Conservation (phyloP, 2,113 vertebrate genomes). For the Amazona guildingii region DNA sequence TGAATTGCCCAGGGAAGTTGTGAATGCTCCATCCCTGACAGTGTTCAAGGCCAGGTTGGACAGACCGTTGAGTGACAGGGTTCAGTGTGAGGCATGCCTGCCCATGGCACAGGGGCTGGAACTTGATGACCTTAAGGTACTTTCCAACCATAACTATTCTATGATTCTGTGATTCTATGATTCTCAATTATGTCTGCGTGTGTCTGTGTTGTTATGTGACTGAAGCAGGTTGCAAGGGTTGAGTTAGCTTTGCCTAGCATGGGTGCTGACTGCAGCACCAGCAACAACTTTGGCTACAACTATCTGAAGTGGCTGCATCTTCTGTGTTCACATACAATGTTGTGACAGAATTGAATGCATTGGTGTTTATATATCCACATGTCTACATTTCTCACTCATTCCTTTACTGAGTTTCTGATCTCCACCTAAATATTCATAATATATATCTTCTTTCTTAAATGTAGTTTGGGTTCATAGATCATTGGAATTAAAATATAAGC, state of each 20-base stretch:
- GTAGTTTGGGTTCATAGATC: not conserved
- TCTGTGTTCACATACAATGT: not conserved
- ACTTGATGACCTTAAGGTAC: no score
- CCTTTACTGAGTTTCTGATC: not conserved
- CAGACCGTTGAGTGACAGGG: no score
- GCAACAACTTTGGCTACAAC: not conserved
- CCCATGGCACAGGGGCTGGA: no score
- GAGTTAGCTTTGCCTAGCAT: not conserved
- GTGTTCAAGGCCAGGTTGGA: no score
- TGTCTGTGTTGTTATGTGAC: not conserved
- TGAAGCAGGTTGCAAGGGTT: not conserved
- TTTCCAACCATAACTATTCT: no score
- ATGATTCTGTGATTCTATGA: not conserved
- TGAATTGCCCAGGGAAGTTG: no score
- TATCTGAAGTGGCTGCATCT: not conserved
- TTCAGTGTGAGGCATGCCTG: no score
- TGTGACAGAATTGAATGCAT: not conserved
- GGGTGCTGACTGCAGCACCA: not conserved
- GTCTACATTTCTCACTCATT: not conserved
- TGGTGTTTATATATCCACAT: not conserved
- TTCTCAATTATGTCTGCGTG: not conserved
- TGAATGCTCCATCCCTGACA: no score
- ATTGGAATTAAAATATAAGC: not conserved
- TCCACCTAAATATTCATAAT: not conserved
- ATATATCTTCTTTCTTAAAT: not conserved